Evolutionary conservation across 2,888 invertebrate species (phyloP).

Genomic region (Galeopsomyia nigrocyanea): DNA sequence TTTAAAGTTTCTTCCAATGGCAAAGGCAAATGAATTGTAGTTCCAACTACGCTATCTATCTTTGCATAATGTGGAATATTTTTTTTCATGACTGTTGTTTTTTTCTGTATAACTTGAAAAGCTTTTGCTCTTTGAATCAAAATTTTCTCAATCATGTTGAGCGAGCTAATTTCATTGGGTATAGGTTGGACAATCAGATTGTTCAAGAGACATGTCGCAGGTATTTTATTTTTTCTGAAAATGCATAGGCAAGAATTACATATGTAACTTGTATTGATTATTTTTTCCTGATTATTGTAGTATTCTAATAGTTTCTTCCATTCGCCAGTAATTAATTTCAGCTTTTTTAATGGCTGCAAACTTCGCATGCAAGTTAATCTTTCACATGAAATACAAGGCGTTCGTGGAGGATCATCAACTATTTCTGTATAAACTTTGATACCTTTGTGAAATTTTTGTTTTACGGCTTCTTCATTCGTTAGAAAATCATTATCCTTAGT

Average conservation of each 20-base stretch:
- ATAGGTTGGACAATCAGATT: slow-evolving; percentile 36
- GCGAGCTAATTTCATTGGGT: slow-evolving; percentile 21
- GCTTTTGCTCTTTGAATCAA: slow-evolving; percentile 36
- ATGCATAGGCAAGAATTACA: too few species aligned
- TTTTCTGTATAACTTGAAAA: slow-evolving; percentile 29
- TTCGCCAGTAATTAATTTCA: background rate
- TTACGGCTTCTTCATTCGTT: slow-evolving; percentile 49
- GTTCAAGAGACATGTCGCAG: slow-evolving; percentile 51
- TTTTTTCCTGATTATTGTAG: slow-evolving; percentile 49
- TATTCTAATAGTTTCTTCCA: slow-evolving; percentile 31
- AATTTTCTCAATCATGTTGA: slow-evolving; percentile 43
- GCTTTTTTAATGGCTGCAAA: slow-evolving; percentile 13
- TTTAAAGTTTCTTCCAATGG: slow-evolving; percentile 60
- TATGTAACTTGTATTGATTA: too few species aligned
- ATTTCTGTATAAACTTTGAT: slow-evolving; percentile 45
- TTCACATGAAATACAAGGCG: slow-evolving; percentile 50
- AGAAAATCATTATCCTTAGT: slow-evolving; percentile 39
- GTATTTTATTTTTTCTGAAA: slow-evolving; percentile 33
- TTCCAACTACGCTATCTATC: slow-evolving; percentile 40
- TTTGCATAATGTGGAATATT: slow-evolving; percentile 9
- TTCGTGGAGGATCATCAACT: slow-evolving; percentile 46
- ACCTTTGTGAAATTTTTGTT: slow-evolving; percentile 31
- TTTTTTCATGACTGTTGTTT: slow-evolving; percentile 10
- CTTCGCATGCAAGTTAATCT: slow-evolving; percentile 49
- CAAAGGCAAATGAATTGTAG: slow-evolving; percentile 60